Base-by-base conservation (phyloP, 1,140 invertebrate species). In the Euura lappo region DNA sequence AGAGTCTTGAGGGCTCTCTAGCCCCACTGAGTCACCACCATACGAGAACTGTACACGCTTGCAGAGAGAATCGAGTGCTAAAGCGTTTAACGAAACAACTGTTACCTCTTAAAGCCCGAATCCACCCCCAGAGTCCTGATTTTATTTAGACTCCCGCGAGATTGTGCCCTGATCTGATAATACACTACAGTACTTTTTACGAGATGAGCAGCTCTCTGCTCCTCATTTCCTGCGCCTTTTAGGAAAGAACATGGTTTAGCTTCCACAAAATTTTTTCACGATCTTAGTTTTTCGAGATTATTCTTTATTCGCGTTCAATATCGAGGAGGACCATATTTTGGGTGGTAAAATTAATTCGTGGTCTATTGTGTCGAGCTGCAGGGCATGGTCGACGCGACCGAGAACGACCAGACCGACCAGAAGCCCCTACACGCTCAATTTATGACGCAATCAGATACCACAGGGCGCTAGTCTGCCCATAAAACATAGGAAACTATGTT, bases 81-180 rank as follows among this genome's bases (percentile, higher is more conserved):
- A 83, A 84, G 83, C 84, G 79, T 80, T 85, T 85, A 85, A 84
- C 83, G 82, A 83, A 85, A 85, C 83, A 85, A 85, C 84, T 85
- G 84, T 85, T 85, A 84, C 83, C 76, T 77, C 51, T 60, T n/a
- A 60, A 60, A 6, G 5, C 51, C 3, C 28, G 28, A 28, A 28
- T 28, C 28, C 28, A 28, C 28, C 28, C 28, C 28, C 0, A 28
- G 28, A 28, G 28, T 28, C 28, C 28, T 28, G 28, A 28, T 28
- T 28, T 28, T 28, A 28, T 28, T 28, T 28, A 28, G 28, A 28
- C 28, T 28, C 28, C 28, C 28, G 28, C 28, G 28, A 28, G 28
- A 28, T 28, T 28, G 28, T 28, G 28, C 28, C 28, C 28, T 28
- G 28, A 28, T 28, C 28, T 28, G 28, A 28, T 28, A 28, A 28